These are phyloP conservation scores for Thalpophila matura DNA, from an alignment of 2,888 invertebrate species.

Conservation along the genomic window DNA sequence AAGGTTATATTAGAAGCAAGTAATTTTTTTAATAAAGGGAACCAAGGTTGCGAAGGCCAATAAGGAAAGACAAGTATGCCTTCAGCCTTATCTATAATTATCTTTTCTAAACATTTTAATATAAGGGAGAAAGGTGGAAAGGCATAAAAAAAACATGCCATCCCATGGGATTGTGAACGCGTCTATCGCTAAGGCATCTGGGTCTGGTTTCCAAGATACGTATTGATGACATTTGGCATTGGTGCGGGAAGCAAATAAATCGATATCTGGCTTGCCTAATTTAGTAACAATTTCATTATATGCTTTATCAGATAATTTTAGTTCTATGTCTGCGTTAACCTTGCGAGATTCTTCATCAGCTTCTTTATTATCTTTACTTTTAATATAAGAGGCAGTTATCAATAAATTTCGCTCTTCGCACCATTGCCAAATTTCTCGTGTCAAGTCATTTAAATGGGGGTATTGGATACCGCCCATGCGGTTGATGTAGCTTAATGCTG, in stretches of 20 bases:
- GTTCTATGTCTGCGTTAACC: not conserved
- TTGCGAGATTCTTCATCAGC: conserved; percentile 1
- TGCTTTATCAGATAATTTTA: not conserved
- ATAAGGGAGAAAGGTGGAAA: conserved; percentile 14
- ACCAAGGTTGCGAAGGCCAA: conserved; percentile 19
- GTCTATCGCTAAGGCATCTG: conserved; percentile 7
- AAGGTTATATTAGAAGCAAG: not conserved
- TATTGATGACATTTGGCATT: conserved; percentile 7
- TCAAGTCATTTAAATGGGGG: conserved; percentile 21
- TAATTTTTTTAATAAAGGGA: conserved; percentile 1
- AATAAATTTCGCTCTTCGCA: conserved; percentile 19
- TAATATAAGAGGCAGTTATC: conserved; percentile 34
- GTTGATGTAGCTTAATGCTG: conserved; percentile 28
- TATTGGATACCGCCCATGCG: conserved; percentile 22
- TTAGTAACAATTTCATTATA: not conserved
- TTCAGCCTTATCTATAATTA: not conserved
- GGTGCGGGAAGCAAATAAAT: conserved; percentile 18
- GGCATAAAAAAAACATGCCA: conserved; percentile 4
- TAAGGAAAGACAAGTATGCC: conserved; percentile 18
- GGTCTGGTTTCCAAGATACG: conserved; percentile 16
- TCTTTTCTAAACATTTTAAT: conserved; percentile 8
- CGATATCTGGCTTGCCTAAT: conserved; percentile 8
- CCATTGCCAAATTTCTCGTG: conserved; percentile 32
- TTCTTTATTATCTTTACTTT: conserved; percentile 1
- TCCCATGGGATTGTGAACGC: conserved; percentile 12